Evolutionary conservation across 2,888 invertebrate genomes (phyloP).

Genomic region (Andrena minutula): DNA sequence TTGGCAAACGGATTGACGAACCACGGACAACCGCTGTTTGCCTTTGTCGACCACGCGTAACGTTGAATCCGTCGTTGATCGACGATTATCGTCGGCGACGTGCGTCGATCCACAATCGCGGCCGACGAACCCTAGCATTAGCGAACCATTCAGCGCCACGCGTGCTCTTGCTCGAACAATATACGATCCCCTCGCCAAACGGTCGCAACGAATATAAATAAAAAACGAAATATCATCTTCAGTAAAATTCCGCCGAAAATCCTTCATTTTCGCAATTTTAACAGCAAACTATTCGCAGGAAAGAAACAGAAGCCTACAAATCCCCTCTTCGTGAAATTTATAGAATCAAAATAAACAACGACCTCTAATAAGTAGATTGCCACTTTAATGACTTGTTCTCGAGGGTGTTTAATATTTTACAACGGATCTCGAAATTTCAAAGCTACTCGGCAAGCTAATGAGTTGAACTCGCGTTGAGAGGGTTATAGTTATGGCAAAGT

Average conservation of each 20-base stretch:
- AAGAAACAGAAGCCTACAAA: background rate
- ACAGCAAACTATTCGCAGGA: too few relatives aligned
- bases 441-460: slow-evolving; percentile 17
- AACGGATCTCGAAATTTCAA: background rate
- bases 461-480: background rate
- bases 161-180: slow-evolving; percentile 33
- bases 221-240: background rate
- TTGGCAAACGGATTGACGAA: slow-evolving; percentile 58
- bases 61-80: slow-evolving; percentile 69
- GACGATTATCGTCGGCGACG: slow-evolving; percentile 68
- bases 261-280: too few relatives aligned
- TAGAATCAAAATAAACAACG: background rate
- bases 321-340: background rate
- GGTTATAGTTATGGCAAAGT: background rate
- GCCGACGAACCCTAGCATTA: slow-evolving; percentile 65
- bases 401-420: background rate
- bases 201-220: background rate
- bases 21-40: slow-evolving; percentile 62
- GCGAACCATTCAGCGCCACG: slow-evolving; percentile 59
- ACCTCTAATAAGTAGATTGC: background rate
- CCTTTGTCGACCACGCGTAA: slow-evolving; percentile 59
- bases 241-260: background rate
- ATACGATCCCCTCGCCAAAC: slow-evolving; percentile 16
- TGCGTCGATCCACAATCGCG: slow-evolving; percentile 64
- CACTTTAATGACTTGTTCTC: background rate